phyloP scores from a whole-genome alignment of 2,797 vertebrate species.

The Oryzias sinensis region DNA sequence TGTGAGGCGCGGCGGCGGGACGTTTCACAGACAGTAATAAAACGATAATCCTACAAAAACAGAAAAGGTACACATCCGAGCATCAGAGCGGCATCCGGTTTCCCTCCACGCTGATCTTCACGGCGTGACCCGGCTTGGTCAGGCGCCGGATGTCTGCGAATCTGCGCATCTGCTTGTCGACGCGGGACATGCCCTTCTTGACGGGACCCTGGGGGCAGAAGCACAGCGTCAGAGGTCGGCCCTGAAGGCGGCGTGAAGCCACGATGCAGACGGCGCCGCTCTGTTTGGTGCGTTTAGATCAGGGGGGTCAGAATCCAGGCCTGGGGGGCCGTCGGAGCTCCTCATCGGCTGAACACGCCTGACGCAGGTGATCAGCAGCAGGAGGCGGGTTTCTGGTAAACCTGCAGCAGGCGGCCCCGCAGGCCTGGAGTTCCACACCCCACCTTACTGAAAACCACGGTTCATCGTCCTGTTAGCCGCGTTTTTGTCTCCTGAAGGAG shows the following conservation, averaged over 20 bases:
- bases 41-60: constrained; percentile 32
- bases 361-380: no score
- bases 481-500: background rate
- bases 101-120: constrained; percentile 97
- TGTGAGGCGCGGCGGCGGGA: constrained; percentile 10
- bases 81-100: constrained; percentile 98
- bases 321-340: no score
- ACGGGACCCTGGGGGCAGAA: constrained; percentile 76
- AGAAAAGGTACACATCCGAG: background rate
- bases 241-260: no score
- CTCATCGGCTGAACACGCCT: no score
- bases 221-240: background rate
- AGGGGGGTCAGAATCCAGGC: no score
- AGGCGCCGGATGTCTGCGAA: constrained; percentile 93
- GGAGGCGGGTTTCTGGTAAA: no score
- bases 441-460: no score
- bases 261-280: no score
- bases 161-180: constrained; percentile 96
- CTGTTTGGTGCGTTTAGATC: no score
- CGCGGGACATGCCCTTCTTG: constrained; percentile 93
- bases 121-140: constrained; percentile 90
- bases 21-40: constrained; percentile 15
- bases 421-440: no score
- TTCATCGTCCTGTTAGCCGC: no score
- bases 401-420: no score